These are phyloP conservation scores for Chorisops tibialis DNA, from an alignment of 2,888 invertebrate genomes.

Conservation along the genomic window DNA sequence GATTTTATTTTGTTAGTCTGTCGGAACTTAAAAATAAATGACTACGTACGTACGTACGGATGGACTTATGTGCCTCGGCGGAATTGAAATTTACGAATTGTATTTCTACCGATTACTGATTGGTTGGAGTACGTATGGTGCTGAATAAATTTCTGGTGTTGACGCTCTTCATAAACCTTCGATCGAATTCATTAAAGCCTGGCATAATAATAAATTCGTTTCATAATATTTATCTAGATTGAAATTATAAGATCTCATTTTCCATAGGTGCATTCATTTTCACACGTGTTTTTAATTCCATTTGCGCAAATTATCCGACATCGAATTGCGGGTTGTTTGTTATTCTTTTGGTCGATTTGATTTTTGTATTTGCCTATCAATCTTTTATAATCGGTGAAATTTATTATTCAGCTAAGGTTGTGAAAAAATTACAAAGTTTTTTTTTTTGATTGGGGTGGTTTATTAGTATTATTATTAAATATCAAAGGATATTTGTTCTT, in stretches of 20 bases:
- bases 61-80: no score
- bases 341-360: conserved; percentile 1
- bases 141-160: no score
- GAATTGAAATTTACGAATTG: no score
- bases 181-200: background rate
- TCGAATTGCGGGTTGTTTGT: background rate
- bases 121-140: no score
- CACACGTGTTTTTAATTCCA: conserved; percentile 1
- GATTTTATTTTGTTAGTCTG: conserved; percentile 12
- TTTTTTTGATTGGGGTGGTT: no score
- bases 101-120: no score
- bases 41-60: no score
- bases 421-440: no score
- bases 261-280: background rate
- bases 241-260: background rate
- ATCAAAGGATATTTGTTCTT: no score
- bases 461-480: no score
- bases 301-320: background rate
- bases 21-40: conserved; percentile 15
- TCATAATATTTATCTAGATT: conserved; percentile 5
- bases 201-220: conserved; percentile 5
- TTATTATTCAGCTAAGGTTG: no score
- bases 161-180: no score
- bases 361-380: conserved; percentile 6
- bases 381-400: background rate